These are phyloP conservation scores for Automeris io DNA, from an alignment of 2,888 invertebrate species.

Conservation along the genomic window DNA sequence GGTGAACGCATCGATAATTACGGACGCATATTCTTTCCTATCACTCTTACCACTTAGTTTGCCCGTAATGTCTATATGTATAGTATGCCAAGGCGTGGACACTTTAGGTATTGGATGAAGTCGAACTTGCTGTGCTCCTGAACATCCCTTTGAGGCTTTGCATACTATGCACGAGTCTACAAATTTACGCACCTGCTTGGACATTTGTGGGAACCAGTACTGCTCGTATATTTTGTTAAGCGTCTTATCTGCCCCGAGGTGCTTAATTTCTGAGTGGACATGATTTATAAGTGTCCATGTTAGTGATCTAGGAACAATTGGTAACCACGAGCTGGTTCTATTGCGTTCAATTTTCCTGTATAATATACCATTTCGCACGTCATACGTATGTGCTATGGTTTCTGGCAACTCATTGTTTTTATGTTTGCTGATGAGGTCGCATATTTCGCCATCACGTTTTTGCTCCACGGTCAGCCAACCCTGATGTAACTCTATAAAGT, in stretches of 20 bases:
- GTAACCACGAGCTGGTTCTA: slow-evolving; percentile 17
- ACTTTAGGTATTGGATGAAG: slow-evolving; percentile 22
- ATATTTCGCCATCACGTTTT: slow-evolving; percentile 19
- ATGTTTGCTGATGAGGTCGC: slow-evolving; percentile 14
- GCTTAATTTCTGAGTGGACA: slow-evolving; percentile 19
- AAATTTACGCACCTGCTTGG: slow-evolving; percentile 16
- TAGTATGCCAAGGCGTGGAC: slow-evolving; percentile 21
- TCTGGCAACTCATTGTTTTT: slow-evolving; percentile 4
- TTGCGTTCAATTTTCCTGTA: slow-evolving; percentile 21
- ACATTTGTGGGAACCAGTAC: slow-evolving; percentile 25
- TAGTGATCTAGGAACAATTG: slow-evolving; percentile 18
- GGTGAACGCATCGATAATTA: slow-evolving; percentile 23
- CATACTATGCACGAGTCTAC: slow-evolving; percentile 18
- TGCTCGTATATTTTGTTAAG: slow-evolving; percentile 21
- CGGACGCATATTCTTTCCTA: slow-evolving; percentile 21
- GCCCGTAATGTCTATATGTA: slow-evolving; percentile 24
- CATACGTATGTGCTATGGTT: slow-evolving; percentile 17
- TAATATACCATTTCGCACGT: slow-evolving; percentile 18
- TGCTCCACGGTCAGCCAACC: slow-evolving; percentile 27
- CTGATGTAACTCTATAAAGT: slow-evolving; percentile 17
- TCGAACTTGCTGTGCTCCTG: slow-evolving; percentile 15
- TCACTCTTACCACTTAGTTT: slow-evolving; percentile 26
- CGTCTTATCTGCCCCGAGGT: slow-evolving; percentile 22
- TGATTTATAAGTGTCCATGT: slow-evolving; percentile 23
- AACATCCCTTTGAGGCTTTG: slow-evolving; percentile 19